Evolutionary conservation across 1,140 invertebrate genomes (phyloP).

Genomic region (Amyelois transitella): DNA sequence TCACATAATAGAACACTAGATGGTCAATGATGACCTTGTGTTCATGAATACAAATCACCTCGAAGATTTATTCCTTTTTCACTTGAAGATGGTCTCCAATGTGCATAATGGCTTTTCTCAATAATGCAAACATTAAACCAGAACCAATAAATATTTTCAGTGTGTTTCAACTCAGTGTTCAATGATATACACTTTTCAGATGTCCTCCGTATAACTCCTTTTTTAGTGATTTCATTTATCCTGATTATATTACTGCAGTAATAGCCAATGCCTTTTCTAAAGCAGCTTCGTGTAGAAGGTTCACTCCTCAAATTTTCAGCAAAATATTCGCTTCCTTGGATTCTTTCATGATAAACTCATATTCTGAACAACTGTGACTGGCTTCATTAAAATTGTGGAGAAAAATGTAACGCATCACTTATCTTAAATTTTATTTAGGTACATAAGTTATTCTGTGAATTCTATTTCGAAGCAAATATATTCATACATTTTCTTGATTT

Average conservation of each 20-base stretch:
- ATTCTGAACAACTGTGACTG: background rate
- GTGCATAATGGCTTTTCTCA: background rate
- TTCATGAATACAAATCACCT: background rate
- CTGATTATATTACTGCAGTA: background rate
- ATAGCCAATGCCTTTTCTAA: background rate
- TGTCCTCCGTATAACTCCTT: too few relatives aligned
- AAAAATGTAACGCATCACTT: too few relatives aligned
- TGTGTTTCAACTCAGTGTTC: background rate
- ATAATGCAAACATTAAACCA: background rate
- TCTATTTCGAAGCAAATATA: too few relatives aligned
- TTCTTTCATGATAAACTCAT: background rate
- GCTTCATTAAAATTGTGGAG: too few relatives aligned
- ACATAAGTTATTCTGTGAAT: too few relatives aligned
- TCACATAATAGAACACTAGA: constrained; percentile 28
- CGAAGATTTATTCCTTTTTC: background rate
- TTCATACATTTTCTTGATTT: too few relatives aligned
- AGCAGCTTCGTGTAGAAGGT: background rate
- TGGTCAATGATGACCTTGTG: background rate
- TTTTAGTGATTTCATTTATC: background rate
- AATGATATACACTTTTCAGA: background rate
- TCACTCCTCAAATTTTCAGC: background rate
- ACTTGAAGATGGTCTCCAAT: background rate
- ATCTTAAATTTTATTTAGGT: too few relatives aligned
- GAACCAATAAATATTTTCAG: background rate
- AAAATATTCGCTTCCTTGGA: background rate